Evolutionary conservation across 2,888 invertebrate genomes (phyloP).

Genomic region (Formica aserva): DNA sequence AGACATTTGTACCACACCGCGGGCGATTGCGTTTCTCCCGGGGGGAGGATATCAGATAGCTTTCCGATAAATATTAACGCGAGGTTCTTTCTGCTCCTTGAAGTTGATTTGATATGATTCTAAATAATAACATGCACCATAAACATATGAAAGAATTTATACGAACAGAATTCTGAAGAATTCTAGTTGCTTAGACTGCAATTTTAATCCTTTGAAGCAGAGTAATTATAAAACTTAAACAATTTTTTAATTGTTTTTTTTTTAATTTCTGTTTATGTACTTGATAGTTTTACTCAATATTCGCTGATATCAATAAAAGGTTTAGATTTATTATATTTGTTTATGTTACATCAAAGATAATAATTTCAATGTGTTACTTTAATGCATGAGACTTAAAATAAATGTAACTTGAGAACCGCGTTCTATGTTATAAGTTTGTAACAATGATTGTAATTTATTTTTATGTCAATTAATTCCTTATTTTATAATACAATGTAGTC

Average conservation of each 20-base stretch:
- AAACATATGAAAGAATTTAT: not conserved
- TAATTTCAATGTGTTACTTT: not conserved
- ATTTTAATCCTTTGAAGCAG: not conserved
- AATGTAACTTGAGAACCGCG: not conserved
- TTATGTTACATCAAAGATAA: not conserved
- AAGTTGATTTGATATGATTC: not conserved
- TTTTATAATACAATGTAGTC: not conserved
- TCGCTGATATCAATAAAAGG: not conserved
- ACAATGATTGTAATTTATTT: not conserved
- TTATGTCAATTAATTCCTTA: not conserved
- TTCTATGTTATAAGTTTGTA: not conserved
- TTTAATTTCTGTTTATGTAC: not conserved
- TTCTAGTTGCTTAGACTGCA: not conserved
- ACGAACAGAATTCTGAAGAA: not conserved
- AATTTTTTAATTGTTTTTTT: not conserved
- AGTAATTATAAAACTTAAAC: not conserved
- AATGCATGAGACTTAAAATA: not conserved
- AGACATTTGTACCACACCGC: constrained; percentile 17
- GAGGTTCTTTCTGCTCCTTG: not conserved
- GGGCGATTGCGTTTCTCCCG: not conserved
- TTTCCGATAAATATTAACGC: constrained; percentile 15
- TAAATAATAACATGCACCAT: not conserved
- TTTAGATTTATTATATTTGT: not conserved
- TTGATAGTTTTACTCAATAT: not conserved
- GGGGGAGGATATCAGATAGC: not conserved